Percentiles rank a stretch among this genome's conserved stretches.
These are phyloP conservation scores for Rhinolophus ferrumequinum DNA, from an alignment of 2,113 vertebrate genomes.

Conservation along the genomic window DNA sequence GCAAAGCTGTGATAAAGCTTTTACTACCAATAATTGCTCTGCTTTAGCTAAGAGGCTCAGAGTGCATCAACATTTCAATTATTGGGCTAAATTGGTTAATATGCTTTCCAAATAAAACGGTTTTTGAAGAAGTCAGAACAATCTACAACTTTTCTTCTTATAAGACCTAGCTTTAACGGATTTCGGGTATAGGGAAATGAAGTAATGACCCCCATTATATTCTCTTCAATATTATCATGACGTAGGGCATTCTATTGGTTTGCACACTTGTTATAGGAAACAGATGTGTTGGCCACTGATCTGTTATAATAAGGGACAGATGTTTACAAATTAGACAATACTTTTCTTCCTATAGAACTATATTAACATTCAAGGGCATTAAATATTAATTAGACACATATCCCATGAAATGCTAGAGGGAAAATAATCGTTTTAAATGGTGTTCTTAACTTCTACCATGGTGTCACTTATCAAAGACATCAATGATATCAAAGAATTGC, in stretches of 20 bases:
- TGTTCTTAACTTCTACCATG: background rate
- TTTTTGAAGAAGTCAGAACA: slow-evolving; percentile 30
- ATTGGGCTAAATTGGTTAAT: slow-evolving; percentile 33
- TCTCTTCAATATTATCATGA: background rate
- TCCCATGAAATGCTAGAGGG: background rate
- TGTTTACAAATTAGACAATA: slow-evolving; percentile 1
- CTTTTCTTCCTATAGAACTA: background rate
- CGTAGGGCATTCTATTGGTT: background rate
- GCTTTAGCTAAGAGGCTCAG: slow-evolving; percentile 7
- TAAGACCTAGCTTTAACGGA: slow-evolving; percentile 7
- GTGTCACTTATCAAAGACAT: slow-evolving; percentile 50
- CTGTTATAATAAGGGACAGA: background rate
- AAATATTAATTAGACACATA: slow-evolving; percentile 33
- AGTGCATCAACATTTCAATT: slow-evolving; percentile 29
- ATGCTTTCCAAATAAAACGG: slow-evolving; percentile 39
- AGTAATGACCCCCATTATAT: slow-evolving; percentile 24
- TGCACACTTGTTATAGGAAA: slow-evolving; percentile 20
- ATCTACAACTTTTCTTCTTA: background rate
- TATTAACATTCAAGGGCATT: background rate
- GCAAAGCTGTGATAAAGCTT: background rate
- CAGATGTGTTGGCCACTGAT: background rate
- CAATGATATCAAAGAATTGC: slow-evolving; percentile 19
- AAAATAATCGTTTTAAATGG: slow-evolving; percentile 10
- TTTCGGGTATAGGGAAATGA: slow-evolving; percentile 29
- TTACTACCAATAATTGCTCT: background rate